These are phyloP conservation scores for Poeciliopsis infans DNA, from an alignment of 2,797 vertebrate genomes.

Conservation along the genomic window DNA sequence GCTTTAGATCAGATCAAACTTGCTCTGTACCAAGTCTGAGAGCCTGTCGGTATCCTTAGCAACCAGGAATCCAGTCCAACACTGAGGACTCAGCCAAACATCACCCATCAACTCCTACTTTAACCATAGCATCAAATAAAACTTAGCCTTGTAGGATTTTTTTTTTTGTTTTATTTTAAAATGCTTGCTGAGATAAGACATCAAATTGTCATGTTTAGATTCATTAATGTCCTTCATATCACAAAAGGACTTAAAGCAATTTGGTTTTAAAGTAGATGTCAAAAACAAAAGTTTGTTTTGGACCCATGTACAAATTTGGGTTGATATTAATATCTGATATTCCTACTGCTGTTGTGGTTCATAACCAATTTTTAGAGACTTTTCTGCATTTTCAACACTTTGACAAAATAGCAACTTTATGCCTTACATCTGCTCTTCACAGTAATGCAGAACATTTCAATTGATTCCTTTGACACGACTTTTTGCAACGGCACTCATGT, in stretches of 20 bases:
- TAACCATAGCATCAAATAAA: background rate
- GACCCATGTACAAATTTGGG: no score
- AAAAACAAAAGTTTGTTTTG: no score
- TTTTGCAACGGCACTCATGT: background rate
- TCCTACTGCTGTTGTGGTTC: no score
- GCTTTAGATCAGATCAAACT: constrained; percentile 42
- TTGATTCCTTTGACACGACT: background rate
- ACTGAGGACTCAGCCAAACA: constrained; percentile 15
- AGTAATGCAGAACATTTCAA: background rate
- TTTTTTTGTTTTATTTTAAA: background rate
- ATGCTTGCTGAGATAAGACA: background rate
- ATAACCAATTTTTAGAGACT: no score
- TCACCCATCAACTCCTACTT: background rate
- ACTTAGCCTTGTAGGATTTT: background rate
- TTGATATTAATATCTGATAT: no score
- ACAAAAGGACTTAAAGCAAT: background rate
- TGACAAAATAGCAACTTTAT: background rate
- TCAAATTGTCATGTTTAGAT: background rate
- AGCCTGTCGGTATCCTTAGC: constrained; percentile 23
- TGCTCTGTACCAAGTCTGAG: constrained; percentile 38
- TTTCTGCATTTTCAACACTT: no score
- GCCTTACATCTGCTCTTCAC: background rate
- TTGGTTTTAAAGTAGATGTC: no score
- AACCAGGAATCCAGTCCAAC: constrained; percentile 44
- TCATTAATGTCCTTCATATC: background rate